Base-by-base conservation (phyloP, 2,888 invertebrate genomes). In the Ectemnius cavifrons region DNA sequence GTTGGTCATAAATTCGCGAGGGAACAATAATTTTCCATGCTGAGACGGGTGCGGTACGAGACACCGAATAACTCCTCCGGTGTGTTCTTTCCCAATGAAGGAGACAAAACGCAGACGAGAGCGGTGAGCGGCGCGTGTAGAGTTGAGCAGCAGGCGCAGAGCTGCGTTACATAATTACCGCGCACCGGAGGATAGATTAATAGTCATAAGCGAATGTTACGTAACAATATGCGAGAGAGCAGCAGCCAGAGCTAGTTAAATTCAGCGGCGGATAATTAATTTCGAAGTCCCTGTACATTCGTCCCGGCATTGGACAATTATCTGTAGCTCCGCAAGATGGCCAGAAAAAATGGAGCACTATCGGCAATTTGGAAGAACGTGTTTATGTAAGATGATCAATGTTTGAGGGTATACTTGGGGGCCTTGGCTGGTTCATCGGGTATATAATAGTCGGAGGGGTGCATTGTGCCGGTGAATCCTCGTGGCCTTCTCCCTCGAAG, bases 151-250 rank as follows among this genome's bases (percentile, higher is more conserved):
- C 8, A 37, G 37, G 37, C 37, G 37, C 74, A 72, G 78, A 82
- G 82, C 82, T 79, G 82, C 79, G 79, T 82, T 82, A 77, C 67
- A 75, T 82, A 82, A 82, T 82, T 82, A 82, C 72, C 14, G 71
- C 67, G 60, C 60, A 75, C 56, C 72, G 57, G 73, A 71, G 79
- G 79, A 82, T 83, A 74, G 79, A 81, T 79, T 82, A 81, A 82
- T 82, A 79, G 83, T 71, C 82, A 73, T 80, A 75, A 78, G 73
- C 73, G 74, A 79, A 73, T 67, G 83, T 82, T 82, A 47, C 79
- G 79, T 73, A 82, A 82, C 77, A 60, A 52, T 77, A 63, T 56
- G 61, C 47, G 56, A 28, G 66, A 56, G 58, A 37, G 37, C 37
- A 11, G 37, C 8, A 37, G 37, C 37, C 65, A 66, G 67, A 56